phyloP scores from a whole-genome alignment of 2,797 vertebrate species.

The Sebastes goodei region DNA sequence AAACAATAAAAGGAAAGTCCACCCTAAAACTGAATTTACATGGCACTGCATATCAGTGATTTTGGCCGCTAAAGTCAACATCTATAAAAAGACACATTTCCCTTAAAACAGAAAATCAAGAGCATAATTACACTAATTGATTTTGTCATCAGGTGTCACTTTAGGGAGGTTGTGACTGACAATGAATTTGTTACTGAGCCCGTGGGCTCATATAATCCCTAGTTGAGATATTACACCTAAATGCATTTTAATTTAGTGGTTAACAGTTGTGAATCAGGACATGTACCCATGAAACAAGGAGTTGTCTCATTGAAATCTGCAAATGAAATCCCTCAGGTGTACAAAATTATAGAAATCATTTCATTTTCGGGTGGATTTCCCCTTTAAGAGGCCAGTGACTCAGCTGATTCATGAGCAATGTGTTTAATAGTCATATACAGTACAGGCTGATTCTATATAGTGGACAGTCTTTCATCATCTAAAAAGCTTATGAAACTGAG shows the following conservation, averaged over 20 bases:
- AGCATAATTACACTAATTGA: conserved; percentile 3
- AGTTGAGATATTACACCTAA: background rate
- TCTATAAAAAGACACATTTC: background rate
- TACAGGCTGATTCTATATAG: background rate
- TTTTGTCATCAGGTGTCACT: conserved; percentile 37
- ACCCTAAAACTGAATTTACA: conserved; percentile 18
- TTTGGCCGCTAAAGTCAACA: background rate
- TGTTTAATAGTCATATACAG: background rate
- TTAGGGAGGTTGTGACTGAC: conserved; percentile 18
- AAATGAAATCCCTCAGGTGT: background rate
- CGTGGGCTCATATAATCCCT: background rate
- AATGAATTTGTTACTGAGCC: conserved; percentile 8
- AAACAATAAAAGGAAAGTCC: conserved; percentile 28
- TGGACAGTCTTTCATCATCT: background rate
- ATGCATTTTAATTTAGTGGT: background rate
- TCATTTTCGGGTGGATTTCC: conserved; percentile 9
- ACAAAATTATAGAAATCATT: background rate
- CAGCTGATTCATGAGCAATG: conserved; percentile 9
- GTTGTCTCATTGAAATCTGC: background rate
- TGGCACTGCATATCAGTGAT: background rate
- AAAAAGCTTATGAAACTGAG: conserved; percentile 5
- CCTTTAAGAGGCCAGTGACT: conserved; percentile 15
- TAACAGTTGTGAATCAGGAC: background rate
- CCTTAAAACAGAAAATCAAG: background rate
- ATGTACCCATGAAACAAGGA: background rate